Base-by-base conservation (phyloP, 2,113 vertebrate genomes). In the Protobothrops mucrosquamatus region DNA sequence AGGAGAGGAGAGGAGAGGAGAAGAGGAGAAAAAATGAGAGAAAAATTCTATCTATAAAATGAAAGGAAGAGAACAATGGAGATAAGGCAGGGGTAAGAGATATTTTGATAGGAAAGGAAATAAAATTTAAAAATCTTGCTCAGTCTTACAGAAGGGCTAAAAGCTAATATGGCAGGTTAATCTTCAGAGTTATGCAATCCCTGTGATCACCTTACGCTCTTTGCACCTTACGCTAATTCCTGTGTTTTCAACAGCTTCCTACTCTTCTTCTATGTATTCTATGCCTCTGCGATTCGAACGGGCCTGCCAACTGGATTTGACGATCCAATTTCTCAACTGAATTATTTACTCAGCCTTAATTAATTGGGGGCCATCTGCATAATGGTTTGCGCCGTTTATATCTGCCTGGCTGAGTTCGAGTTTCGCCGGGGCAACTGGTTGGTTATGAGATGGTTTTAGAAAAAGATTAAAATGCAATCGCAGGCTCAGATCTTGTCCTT, bases 1-100 rank as follows among this genome's bases (percentile, higher is more conserved):
- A 12, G 0, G 56, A 2, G 26, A 1, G n/a, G 29, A 46, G 46
- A 46, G 3, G 4, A 46, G 4, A 6, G 0, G 46, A 46, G 4
- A 46, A 4, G 46, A 46, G 46, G 4, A 1, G 23, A 18, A 15
- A 22, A 22, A 56, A 56, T 22, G 20, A 57, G 22, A 57, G 6
- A 57, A 22, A 20, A 39, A 74, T 34, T 1, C n/a, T 39, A 6
- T n/a, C 69, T 74, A 39, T 74, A 74, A 74, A 74, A 18, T 3
- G n/a, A 74, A 74, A 34, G n/a, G n/a, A 74, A 74, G n/a, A 20
- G n/a, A 74, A 20, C n/a, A 34, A 39, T 39, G n/a, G 69, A 20
- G n/a, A 39, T 34, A 39, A 74, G 15, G 69, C 15, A 74, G 15
- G 6, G 15, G 14, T 74, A 61, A 61, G 59, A 61, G 3, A 61